Evolutionary conservation across 2,888 invertebrate species (phyloP), one percentile per base, ranked within the genome.

Genomic region (Spodoptera exigua): DNA sequence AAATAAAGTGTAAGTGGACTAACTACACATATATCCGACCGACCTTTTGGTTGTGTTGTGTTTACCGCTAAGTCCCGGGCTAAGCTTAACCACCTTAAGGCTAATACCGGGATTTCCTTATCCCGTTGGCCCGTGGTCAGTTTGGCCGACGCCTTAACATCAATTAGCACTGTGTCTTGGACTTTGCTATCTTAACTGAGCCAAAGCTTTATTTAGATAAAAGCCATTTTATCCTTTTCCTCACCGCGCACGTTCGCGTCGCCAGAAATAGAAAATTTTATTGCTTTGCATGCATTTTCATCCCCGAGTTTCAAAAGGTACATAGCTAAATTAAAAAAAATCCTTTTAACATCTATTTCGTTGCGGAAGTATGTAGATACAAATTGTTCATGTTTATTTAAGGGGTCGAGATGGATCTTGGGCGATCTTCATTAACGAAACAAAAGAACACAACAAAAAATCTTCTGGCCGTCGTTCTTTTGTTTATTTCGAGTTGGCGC

Each of bases 31-130:
- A 67, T 58, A 75, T 64, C 14, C 65, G 53, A 34, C 61, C 56
- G 74, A 80, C 78, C 81, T 79, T 75, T 80, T 72, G 79, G 78
- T 77, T 73, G 71, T 82, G 78, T 82, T 82, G 81, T 87, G 82
- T 82, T 83, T 80, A 79, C 77, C 74, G 80, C 80, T 80, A 82
- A 86, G 80, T 75, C 80, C 71, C 58, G 75, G 76, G 79, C 61
- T 80, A 74, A 81, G 82, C 81, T 82, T 82, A 81, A 84, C 81
- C 84, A 86, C 86, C 86, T 85, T 81, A 80, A 81, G 83, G 86
- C 81, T 89, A 87, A 89, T 82, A 81, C 87, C 72, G 80, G 88
- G 89, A 87, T 89, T 84, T 81, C 79, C 86, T 90, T 90, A 90
- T 90, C 88, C 82, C 78, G 70, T 64, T 76, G 73, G 76, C 72